phyloP scores from a whole-genome alignment of 2,797 vertebrate species.

The Fistularia commersonii region DNA sequence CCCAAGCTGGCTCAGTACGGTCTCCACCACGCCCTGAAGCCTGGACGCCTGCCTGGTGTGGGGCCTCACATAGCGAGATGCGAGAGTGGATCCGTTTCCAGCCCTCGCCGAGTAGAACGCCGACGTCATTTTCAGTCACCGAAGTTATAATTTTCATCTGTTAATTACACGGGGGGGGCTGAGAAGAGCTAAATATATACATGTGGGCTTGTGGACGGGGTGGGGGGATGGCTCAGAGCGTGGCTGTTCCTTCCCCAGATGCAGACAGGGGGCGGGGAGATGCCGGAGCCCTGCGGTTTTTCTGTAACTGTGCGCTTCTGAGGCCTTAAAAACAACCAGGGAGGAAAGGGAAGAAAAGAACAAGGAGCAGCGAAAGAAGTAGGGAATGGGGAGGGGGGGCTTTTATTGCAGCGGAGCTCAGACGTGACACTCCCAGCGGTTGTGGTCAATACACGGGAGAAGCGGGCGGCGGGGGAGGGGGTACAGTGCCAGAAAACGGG shows the following conservation, averaged over 20 bases:
- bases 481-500: slow-evolving; percentile 27
- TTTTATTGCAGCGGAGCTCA: slow-evolving; percentile 60
- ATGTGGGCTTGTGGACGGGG: slow-evolving; percentile 30
- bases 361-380: slow-evolving; percentile 15
- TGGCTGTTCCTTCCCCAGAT: slow-evolving; percentile 31
- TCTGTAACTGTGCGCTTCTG: slow-evolving; percentile 29
- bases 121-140: slow-evolving; percentile 53
- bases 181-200: slow-evolving; percentile 69
- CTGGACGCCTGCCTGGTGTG: slow-evolving; percentile 41
- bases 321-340: slow-evolving; percentile 53
- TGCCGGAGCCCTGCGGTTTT: slow-evolving; percentile 63
- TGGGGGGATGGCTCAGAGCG: slow-evolving; percentile 27
- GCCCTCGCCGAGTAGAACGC: slow-evolving; percentile 34
- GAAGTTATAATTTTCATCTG: slow-evolving; percentile 73
- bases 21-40: slow-evolving; percentile 46
- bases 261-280: slow-evolving; percentile 22
- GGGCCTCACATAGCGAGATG: slow-evolving; percentile 26
- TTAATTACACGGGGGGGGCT: slow-evolving; percentile 72
- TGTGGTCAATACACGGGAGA: slow-evolving; percentile 56
- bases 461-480: slow-evolving; percentile 1
- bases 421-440: slow-evolving; percentile 69
- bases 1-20: slow-evolving; percentile 38
- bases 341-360: slow-evolving; percentile 45
- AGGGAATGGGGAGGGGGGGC: slow-evolving; percentile 11
- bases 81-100: slow-evolving; percentile 24